Evolutionary conservation across 1,140 invertebrate genomes (phyloP).

Genomic region (Pseudomyrmex flavicornis): DNA sequence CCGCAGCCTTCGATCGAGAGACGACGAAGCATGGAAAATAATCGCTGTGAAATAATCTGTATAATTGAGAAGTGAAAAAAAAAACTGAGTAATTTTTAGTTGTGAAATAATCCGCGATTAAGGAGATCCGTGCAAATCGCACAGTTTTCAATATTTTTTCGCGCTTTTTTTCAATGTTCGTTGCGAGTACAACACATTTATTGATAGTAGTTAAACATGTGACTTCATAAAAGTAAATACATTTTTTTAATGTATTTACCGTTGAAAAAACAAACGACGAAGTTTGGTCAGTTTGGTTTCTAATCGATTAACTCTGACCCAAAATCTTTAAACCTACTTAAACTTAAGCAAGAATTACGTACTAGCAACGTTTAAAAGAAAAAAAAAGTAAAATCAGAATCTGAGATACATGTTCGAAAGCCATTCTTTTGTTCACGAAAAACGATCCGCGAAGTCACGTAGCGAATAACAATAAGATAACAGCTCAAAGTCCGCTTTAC

Average conservation of each 20-base stretch:
- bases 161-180: too few relatives aligned
- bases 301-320: too few relatives aligned
- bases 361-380: not conserved
- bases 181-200: too few relatives aligned
- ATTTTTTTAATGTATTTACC: too few relatives aligned
- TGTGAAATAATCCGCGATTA: too few relatives aligned
- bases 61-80: not conserved
- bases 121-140: too few relatives aligned
- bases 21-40: conserved; percentile 64
- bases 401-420: not conserved
- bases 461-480: not conserved
- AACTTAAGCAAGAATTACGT: too few relatives aligned
- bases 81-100: not conserved
- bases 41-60: conserved; percentile 40
- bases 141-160: too few relatives aligned
- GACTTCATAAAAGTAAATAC: too few relatives aligned
- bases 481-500: not conserved
- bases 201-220: too few relatives aligned
- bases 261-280: too few relatives aligned
- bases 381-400: not conserved
- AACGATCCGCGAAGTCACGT: not conserved
- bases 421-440: not conserved
- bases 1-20: conserved; percentile 65
- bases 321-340: not conserved
- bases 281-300: too few relatives aligned